These are phyloP conservation scores for Platycnemis pennipes DNA, from an alignment of 2,888 invertebrate genomes.

Conservation along the genomic window DNA sequence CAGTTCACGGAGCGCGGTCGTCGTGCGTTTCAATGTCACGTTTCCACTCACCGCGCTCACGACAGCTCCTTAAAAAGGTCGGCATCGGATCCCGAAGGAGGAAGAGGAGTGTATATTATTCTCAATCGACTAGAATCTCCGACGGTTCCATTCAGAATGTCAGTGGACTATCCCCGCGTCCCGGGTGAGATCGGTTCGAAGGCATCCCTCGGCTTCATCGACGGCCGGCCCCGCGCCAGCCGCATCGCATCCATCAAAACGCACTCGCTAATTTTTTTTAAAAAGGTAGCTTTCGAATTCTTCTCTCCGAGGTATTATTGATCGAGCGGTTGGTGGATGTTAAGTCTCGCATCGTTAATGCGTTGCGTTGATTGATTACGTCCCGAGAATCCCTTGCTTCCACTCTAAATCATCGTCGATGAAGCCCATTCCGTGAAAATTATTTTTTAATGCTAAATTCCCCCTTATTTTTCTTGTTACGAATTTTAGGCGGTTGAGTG, in stretches of 20 bases:
- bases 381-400: background rate
- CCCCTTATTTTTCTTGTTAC: background rate
- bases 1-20: background rate
- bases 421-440: background rate
- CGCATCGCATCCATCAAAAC: background rate
- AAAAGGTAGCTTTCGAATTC: background rate
- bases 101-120: background rate
- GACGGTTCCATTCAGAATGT: background rate
- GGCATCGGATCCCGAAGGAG: background rate
- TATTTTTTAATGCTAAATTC: too few relatives aligned
- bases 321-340: background rate
- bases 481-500: too few relatives aligned
- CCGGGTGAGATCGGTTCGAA: background rate
- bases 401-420: background rate
- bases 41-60: constrained; percentile 19
- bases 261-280: background rate
- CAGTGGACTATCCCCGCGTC: background rate
- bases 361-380: background rate
- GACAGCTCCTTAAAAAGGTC: constrained; percentile 4
- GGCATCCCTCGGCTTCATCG: background rate
- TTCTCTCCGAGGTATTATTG: background rate
- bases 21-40: constrained; percentile 22
- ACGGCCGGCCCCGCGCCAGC: background rate
- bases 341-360: background rate
- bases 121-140: constrained; percentile 8